Percentiles rank a stretch among this genome's conserved stretches.
Conservation (phyloP, 2,888 invertebrate genomes). For the Scrobipalpa costella region DNA sequence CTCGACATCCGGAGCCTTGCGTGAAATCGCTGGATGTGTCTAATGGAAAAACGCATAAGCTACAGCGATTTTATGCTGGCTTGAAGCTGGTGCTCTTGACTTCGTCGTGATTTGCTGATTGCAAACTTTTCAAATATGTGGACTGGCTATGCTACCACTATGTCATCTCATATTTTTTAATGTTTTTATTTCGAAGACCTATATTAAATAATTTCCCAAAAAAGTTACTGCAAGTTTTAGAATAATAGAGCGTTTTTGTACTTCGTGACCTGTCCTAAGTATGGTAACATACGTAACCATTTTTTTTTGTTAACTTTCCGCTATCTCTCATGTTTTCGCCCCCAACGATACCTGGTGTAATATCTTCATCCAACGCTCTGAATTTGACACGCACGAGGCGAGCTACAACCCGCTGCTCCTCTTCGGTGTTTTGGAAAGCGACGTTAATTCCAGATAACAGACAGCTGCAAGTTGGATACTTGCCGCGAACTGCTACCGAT, state of each 20-base stretch:
- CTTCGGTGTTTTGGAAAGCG: constrained; percentile 8
- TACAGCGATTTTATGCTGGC: neutral
- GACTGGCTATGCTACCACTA: too few species aligned
- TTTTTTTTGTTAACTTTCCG: neutral
- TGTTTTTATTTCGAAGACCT: too few species aligned
- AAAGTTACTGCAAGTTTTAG: too few species aligned
- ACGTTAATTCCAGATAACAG: constrained; percentile 16
- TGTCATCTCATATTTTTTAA: too few species aligned
- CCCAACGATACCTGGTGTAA: constrained; percentile 1
- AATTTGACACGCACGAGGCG: constrained; percentile 11
- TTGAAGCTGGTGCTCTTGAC: too few species aligned
- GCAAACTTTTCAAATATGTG: too few species aligned
- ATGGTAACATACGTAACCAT: neutral
- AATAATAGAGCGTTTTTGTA: too few species aligned
- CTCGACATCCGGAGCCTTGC: constrained; percentile 12
- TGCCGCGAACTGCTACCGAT: constrained; percentile 3
- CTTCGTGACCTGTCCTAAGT: too few species aligned
- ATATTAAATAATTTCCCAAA: too few species aligned
- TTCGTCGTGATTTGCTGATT: too few species aligned
- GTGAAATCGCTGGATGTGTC: too few species aligned
- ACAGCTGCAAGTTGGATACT: constrained; percentile 9
- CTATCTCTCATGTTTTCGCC: neutral
- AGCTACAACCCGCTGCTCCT: neutral
- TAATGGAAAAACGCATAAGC: neutral
- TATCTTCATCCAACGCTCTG: constrained; percentile 21